Evolutionary conservation across 2,888 invertebrate species (phyloP), one percentile per base, ranked within the genome.

Genomic region (Coelinius sp.): DNA sequence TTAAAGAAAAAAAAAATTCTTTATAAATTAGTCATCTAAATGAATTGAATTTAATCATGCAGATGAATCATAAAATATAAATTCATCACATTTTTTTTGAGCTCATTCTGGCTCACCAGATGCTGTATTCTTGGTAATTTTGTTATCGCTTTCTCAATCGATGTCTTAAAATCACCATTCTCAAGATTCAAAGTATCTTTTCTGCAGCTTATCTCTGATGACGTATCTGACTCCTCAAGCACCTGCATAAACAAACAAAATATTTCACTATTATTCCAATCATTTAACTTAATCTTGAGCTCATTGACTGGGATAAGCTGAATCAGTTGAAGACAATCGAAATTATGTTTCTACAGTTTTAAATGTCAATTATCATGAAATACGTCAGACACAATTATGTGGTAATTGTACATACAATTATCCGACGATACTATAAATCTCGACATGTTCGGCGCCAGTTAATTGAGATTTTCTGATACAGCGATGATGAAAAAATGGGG

Each of bases 211-310:
- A 88, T 86, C 83, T 89, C 89, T 65, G 89, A 89, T 77, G 89
- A 89, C 78, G 89, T 89, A 79, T 89, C 89, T 44, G 89, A 89
- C 81, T 89, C 89, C 75, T 89, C 89, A 76, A 89, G 86, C 82
- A 89, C 88, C 88, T 89, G 82, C 72, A 80, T 78, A 76, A 81
- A 62, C 75, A 75, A 77, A 22, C n/a, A 12, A 35, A 59, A 35
- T 6, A 17, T 41, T n/a, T n/a, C n/a, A 31, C 31, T 7, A 5
- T 7, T 31, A 5, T 7, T 20, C 5, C 20, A 49, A 5, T 49
- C 1, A 24, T 52, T 24, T 52, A 2, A 22, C 22, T 44, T 17
- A 2, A 17, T 44, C 8, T 3, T n/a, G 4, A 44, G 17, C n/a
- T 44, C 14, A n/a, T 44, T 44, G 2, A 44, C 27, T 59, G 7